Evolutionary conservation across 2,888 invertebrate genomes (phyloP).

Genomic region (Spisula solida): DNA sequence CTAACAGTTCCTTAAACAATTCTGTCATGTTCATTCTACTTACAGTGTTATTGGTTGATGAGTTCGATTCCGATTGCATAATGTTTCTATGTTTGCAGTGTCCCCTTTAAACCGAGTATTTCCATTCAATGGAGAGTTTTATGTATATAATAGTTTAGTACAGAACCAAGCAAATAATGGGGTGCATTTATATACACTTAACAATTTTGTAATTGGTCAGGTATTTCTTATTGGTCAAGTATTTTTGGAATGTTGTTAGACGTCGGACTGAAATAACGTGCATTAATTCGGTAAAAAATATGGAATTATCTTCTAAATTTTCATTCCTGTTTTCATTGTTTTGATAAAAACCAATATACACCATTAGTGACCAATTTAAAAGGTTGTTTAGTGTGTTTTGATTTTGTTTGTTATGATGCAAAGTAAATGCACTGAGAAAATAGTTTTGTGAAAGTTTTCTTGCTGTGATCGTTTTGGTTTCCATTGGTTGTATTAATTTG

Average conservation of each 20-base stretch:
- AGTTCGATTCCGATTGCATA: background rate
- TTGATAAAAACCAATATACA: background rate
- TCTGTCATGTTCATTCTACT: background rate
- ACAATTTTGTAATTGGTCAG: no score
- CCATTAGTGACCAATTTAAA: no score
- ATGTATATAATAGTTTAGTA: background rate
- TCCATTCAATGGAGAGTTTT: background rate
- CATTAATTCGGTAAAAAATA: no score
- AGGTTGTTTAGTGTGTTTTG: background rate
- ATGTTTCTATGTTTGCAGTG: conserved; percentile 5
- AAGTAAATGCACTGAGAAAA: background rate
- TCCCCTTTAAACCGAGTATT: background rate
- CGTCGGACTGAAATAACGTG: no score
- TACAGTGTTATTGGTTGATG: background rate
- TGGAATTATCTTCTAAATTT: background rate
- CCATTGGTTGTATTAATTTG: background rate
- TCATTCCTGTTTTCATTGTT: background rate
- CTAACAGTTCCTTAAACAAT: background rate
- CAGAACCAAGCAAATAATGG: no score
- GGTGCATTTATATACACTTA: no score
- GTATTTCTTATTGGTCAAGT: no score
- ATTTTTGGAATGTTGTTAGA: no score
- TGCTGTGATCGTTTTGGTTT: background rate
- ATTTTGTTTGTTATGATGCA: background rate
- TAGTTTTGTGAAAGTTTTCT: background rate